phyloP scores from a whole-genome alignment of 2,888 invertebrate genomes.

The Erebia epiphron region DNA sequence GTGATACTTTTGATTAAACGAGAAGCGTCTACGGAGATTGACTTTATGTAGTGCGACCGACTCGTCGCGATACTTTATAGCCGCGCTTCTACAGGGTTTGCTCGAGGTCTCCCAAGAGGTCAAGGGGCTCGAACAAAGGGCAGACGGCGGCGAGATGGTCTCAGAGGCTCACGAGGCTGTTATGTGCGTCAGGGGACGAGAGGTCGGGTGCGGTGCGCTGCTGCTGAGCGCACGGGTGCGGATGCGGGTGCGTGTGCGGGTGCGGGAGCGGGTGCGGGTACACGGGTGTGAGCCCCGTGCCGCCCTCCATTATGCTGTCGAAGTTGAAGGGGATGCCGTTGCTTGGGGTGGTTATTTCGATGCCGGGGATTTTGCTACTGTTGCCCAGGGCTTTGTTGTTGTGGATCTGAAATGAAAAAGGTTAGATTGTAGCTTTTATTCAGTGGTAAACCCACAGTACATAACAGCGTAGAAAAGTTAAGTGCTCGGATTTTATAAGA shows the following conservation, averaged over 20 bases:
- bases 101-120: slow-evolving; percentile 31
- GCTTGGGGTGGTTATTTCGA: slow-evolving; percentile 94
- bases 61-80: slow-evolving; percentile 27
- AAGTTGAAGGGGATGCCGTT: slow-evolving; percentile 94
- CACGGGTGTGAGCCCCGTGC: slow-evolving; percentile 95
- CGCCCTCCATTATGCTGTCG: slow-evolving; percentile 96
- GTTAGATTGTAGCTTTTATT: not conserved
- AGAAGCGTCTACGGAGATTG: slow-evolving; percentile 6
- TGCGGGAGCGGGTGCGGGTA: slow-evolving; percentile 82
- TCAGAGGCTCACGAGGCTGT: slow-evolving; percentile 93
- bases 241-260: slow-evolving; percentile 78
- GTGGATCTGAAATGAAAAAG: slow-evolving; percentile 64
- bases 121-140: slow-evolving; percentile 46
- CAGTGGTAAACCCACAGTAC: too few species aligned
- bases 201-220: slow-evolving; percentile 88
- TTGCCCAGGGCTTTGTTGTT: slow-evolving; percentile 73
- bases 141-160: slow-evolving; percentile 47
- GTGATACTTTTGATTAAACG: not conserved
- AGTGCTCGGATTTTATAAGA: too few species aligned
- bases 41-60: slow-evolving; percentile 7
- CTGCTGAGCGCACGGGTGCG: slow-evolving; percentile 91
- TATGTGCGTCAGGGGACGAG: slow-evolving; percentile 89
- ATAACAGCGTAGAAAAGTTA: too few species aligned
- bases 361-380: slow-evolving; percentile 87
- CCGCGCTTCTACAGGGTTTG: slow-evolving; percentile 24